Conservation (phyloP, 2,113 vertebrate species). For the Erythrocercus mccallii region DNA sequence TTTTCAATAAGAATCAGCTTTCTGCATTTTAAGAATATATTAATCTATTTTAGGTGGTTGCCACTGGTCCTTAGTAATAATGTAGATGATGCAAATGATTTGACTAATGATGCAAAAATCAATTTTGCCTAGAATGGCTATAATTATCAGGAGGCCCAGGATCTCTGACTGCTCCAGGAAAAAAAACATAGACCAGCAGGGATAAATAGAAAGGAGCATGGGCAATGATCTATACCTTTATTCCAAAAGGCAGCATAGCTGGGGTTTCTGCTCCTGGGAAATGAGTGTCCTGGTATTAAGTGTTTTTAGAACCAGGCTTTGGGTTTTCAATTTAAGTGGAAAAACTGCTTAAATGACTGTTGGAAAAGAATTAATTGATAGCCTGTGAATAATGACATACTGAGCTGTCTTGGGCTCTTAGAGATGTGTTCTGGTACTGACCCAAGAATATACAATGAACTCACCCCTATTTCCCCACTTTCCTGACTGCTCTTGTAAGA, state of each 20-base stretch:
- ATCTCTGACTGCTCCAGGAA: background rate
- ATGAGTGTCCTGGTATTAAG: background rate
- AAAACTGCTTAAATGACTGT: background rate
- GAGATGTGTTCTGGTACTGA: background rate
- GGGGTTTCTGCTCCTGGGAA: background rate
- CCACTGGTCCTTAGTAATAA: background rate
- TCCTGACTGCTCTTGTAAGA: background rate
- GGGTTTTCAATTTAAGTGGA: background rate
- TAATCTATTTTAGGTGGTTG: background rate
- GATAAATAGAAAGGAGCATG: background rate
- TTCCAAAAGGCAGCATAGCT: background rate
- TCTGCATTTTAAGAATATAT: conserved; percentile 12
- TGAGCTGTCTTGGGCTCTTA: background rate
- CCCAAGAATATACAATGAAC: background rate
- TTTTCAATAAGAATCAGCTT: background rate
- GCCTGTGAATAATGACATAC: background rate
- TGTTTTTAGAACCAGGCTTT: background rate
- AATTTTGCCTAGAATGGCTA: background rate
- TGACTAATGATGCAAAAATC: background rate
- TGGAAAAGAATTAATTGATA: background rate
- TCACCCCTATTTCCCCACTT: background rate
- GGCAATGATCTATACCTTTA: background rate
- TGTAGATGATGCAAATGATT: background rate
- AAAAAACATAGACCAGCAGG: background rate
- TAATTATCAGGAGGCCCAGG: background rate